Evolutionary conservation across 2,797 vertebrate genomes (phyloP).

Genomic region (Sebastes vulpes): DNA sequence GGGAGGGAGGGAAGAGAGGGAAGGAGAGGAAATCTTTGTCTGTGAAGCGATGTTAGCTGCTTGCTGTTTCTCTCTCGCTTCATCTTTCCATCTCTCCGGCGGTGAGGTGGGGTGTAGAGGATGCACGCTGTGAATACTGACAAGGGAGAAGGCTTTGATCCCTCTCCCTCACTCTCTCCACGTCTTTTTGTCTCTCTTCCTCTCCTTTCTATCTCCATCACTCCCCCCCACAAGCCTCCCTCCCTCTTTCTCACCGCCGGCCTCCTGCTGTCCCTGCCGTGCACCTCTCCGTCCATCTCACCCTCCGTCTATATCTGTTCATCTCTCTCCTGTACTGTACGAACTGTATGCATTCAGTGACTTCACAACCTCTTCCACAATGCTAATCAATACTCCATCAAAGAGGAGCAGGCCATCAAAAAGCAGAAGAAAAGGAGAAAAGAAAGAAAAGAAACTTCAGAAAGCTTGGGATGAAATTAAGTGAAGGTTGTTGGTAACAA

Average conservation of each 20-base stretch:
- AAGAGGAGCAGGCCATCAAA: neutral
- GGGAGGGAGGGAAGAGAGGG: neutral
- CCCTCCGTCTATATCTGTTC: neutral
- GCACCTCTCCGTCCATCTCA: neutral
- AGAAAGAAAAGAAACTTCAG: neutral
- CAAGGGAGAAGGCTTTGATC: constrained; percentile 64
- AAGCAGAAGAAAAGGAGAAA: neutral
- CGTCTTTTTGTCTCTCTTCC: constrained; percentile 28
- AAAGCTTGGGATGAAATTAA: neutral
- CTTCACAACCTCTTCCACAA: neutral
- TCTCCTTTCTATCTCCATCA: neutral
- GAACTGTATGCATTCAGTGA: neutral
- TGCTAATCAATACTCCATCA: constrained; percentile 41
- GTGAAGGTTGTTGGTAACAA: neutral
- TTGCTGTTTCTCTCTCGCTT: constrained; percentile 37
- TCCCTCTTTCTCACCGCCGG: neutral
- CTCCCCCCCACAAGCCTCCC: neutral
- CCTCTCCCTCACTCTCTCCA: neutral
- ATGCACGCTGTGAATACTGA: constrained; percentile 67
- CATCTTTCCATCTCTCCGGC: constrained; percentile 54
- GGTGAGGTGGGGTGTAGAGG: constrained; percentile 44
- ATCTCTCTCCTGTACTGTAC: neutral
- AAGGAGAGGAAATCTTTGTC: constrained; percentile 27
- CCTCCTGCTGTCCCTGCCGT: constrained; percentile 13
- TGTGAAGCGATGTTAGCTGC: constrained; percentile 45